Evolutionary conservation across 2,113 vertebrate species (phyloP).

Genomic region (Dendropsophus ebraccatus): DNA sequence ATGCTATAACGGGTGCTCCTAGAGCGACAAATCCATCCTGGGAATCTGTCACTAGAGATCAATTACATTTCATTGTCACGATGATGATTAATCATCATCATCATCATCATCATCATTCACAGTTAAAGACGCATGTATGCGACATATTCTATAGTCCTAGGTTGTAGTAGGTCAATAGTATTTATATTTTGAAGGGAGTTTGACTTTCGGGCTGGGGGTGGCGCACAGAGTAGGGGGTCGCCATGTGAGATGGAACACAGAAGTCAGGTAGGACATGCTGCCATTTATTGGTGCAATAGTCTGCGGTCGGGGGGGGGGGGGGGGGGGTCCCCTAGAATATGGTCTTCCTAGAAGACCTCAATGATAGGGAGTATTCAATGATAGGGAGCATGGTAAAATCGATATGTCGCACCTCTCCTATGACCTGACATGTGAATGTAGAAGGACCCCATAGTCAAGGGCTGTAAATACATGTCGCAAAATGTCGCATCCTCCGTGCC

Average conservation of each 20-base stretch:
- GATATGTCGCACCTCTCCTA: not conserved
- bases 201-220: not conserved
- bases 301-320: too few relatives aligned
- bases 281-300: not conserved
- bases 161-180: not conserved
- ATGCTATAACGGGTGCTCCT: too few relatives aligned
- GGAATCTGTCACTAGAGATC: not conserved
- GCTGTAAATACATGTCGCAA: too few relatives aligned
- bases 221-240: not conserved
- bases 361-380: too few relatives aligned
- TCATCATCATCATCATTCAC: not conserved
- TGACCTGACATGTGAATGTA: not conserved
- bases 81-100: not conserved
- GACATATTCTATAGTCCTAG: too few relatives aligned
- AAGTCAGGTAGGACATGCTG: not conserved
- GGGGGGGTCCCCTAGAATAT: too few relatives aligned
- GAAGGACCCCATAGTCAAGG: too few relatives aligned
- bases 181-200: not conserved
- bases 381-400: too few relatives aligned
- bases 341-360: not conserved
- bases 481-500: too few relatives aligned
- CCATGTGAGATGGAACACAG: not conserved
- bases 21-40: too few relatives aligned
- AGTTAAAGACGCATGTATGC: too few relatives aligned
- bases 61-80: not conserved